Conservation (phyloP, 2,113 vertebrate species). For the Hippocampus guttulatus region DNA sequence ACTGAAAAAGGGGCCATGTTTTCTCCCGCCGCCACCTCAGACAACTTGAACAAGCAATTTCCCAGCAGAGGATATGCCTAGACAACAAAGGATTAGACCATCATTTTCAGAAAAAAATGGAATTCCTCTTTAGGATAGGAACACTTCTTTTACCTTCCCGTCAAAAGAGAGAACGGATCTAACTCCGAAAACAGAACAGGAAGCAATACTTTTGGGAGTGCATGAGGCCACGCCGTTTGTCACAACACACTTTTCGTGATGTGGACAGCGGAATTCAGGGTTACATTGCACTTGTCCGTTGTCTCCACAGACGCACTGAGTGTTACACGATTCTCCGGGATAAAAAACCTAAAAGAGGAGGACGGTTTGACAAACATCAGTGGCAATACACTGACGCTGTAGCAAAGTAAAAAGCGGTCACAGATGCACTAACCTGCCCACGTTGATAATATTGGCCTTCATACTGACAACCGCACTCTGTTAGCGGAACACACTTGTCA, state of each 20-base stretch:
- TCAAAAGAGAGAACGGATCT: slow-evolving; percentile 16
- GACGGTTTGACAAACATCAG: neutral
- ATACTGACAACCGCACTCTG: slow-evolving; percentile 30
- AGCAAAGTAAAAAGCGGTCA: neutral
- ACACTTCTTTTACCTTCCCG: slow-evolving; percentile 14
- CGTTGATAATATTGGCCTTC: slow-evolving; percentile 20
- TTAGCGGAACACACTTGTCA: slow-evolving; percentile 26
- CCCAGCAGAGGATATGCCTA: slow-evolving; percentile 28
- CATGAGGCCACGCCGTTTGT: slow-evolving; percentile 6
- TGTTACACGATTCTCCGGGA: slow-evolving; percentile 11
- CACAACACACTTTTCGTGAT: slow-evolving; percentile 19
- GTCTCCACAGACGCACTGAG: slow-evolving; percentile 22
- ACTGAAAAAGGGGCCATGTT: slow-evolving; percentile 3
- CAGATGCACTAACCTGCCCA: slow-evolving; percentile 14
- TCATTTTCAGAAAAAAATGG: neutral
- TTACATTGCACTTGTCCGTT: slow-evolving; percentile 5
- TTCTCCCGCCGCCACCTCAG: slow-evolving; percentile 9
- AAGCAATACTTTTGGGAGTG: neutral
- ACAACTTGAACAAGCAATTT: slow-evolving; percentile 21
- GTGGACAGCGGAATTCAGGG: neutral
- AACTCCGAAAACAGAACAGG: slow-evolving; percentile 27
- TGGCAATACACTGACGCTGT: neutral
- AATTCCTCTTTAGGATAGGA: neutral
- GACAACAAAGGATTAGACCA: neutral
- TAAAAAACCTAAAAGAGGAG: slow-evolving; percentile 26